Evolutionary conservation across 2,888 invertebrate species (phyloP), one percentile per base, ranked within the genome.

Genomic region (Zaprionus obscuricornis): DNA sequence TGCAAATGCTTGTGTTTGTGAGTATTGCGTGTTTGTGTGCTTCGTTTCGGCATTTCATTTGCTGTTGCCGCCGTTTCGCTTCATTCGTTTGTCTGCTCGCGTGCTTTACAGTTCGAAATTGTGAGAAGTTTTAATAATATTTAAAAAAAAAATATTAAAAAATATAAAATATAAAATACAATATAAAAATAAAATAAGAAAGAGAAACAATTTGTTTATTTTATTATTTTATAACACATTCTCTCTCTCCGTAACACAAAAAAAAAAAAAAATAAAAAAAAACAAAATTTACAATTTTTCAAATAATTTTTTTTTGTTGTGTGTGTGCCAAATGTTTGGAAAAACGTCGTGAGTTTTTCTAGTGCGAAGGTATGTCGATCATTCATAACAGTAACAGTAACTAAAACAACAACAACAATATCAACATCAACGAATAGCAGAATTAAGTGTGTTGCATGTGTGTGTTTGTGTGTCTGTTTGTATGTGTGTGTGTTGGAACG

Each of bases 31-130:
- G 40, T 46, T 29, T 49, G 52, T 37, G 39, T 40, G 39, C 43
- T 34, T 62, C 45, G 63, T 78, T 63, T 84, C 81, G 73, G 86
- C 81, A 72, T 86, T 84, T 86, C 68, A 81, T 76, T 84, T 72
- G 65, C 58, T 81, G 66, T 43, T 57, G 60, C 57, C 68, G 86
- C 86, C 73, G 84, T 84, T 79, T 86, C 77, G 85, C 86, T 77
- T 77, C 77, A 78, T 78, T 78, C 78, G 78, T 76, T 78, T 78
- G 77, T 50, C 62, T 86, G 85, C 77, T 78, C 77, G 77, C 77
- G 82, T 86, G 78, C 81, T 65, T 81, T 81, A 76, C 86, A 47
- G 78, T 84, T 78, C 65, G 54, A 64, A n/a, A 63, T 26, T 67
- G 54, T 40, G 56, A 27, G 42, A 42, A 49, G 55, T 52, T 43